phyloP scores from a whole-genome alignment of 2,797 vertebrate genomes.

The Sebastes oblongus region DNA sequence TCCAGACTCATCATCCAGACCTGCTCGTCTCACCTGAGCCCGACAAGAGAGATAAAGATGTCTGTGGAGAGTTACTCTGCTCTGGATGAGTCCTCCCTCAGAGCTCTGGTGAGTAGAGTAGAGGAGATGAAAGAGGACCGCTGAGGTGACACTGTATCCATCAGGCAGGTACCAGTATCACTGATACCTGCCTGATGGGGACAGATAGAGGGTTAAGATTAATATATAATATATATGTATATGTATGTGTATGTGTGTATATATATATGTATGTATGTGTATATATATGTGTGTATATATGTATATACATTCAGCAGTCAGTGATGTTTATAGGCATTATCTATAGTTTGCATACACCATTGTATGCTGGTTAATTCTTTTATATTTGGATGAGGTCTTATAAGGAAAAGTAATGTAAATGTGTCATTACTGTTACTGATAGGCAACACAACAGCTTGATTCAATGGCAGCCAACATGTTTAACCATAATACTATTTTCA shows the following conservation, averaged over 20 bases:
- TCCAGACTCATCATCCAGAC: background rate
- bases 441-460: no score
- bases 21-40: slow-evolving; percentile 38
- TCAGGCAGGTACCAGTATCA: no score
- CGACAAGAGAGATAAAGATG: slow-evolving; percentile 64
- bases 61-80: slow-evolving; percentile 83
- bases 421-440: no score
- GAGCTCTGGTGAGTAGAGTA: slow-evolving; percentile 85
- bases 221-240: no score
- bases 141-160: background rate
- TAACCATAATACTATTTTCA: background rate
- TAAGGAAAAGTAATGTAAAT: no score
- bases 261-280: no score
- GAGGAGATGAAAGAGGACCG: background rate
- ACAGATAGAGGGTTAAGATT: background rate
- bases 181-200: background rate
- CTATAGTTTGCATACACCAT: background rate
- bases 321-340: background rate
- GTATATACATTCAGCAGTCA: background rate
- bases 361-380: no score
- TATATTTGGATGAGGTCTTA: no score
- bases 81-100: slow-evolving; percentile 87
- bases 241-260: accelerated
- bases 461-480: background rate
- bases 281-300: no score